Base-by-base conservation (phyloP, 2,113 vertebrate species). In the Spizaetus ornatus region DNA sequence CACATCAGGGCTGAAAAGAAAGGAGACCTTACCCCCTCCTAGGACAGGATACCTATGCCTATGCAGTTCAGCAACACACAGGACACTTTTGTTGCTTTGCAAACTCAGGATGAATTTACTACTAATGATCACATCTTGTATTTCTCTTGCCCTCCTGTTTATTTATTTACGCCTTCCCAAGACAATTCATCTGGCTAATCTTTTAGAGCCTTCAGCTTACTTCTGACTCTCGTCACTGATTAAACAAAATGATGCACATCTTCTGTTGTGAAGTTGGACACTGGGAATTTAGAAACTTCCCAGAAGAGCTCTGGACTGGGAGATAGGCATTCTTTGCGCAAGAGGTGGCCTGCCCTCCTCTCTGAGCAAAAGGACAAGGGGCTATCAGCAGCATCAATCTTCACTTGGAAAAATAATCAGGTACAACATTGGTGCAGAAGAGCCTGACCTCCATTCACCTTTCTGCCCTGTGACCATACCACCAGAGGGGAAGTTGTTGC, bases 361-460 rank as follows among this genome's bases (percentile, higher is more conserved):
- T 70, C 90, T 70, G 85, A 95, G 78, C 40, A 87, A 97, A 94
- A 43, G 47, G 83, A 94, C 77, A 83, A 87, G 74, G 58, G 71
- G 38, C 82, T 90, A 59, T 76, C 3, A 10, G 76, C 74, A 96
- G 92, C 82, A 91, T 43, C 45, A 58, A 11, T 62, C n/a, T 94
- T 58, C 47, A 42, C 80, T 88, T 93, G 86, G 78, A 92, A 94
- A 96, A 86, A 47, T 11, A 86, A 95, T 55, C 20, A 40, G 50
- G 61, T 78, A 52, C 53, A 62, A 47, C 19, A 61, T 4, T 11
- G 70, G 74, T 63, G 23, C 48, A 66, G 86, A 83, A 80, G 40
- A 93, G 42, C 79, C 56, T 55, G 67, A 62, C 42, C 32, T 50
- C 58, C 66, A 16, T 8, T 72, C 55, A 69, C 20, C 56, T 66